These are phyloP conservation scores for Ernsta delagoae DNA, from an alignment of 2,888 invertebrate genomes.

Conservation along the genomic window DNA sequence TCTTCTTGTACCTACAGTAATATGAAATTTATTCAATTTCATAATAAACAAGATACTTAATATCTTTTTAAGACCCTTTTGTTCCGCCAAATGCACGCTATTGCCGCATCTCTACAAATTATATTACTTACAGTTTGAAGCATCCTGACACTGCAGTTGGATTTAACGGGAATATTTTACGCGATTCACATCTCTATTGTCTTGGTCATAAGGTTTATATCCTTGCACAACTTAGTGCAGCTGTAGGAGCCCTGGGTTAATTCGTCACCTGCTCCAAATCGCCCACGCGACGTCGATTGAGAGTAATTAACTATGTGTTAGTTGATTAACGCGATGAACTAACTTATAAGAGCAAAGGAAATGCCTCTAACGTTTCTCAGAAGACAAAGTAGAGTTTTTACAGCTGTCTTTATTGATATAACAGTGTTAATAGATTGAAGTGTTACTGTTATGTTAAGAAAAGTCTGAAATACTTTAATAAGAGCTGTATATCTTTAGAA, in stretches of 20 bases:
- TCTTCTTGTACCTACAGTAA: too few species aligned
- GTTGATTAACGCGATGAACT: constrained; percentile 25
- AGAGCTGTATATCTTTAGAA: too few species aligned
- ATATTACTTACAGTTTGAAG: constrained; percentile 29
- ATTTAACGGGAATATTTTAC: not conserved
- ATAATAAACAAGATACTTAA: constrained; percentile 19
- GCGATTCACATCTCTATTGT: not conserved
- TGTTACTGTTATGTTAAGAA: too few species aligned
- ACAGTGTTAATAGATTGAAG: not conserved
- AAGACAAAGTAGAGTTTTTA: not conserved
- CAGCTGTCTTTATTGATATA: not conserved
- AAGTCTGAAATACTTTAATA: too few species aligned
- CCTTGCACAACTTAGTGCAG: constrained; percentile 4
- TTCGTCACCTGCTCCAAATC: constrained; percentile 40
- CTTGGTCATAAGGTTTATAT: too few species aligned
- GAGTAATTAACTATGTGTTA: constrained; percentile 34
- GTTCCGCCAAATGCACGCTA: constrained; percentile 19
- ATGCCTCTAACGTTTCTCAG: constrained; percentile 3
- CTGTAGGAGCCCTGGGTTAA: constrained; percentile 28
- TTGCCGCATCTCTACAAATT: constrained; percentile 36
- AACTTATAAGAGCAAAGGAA: constrained; percentile 13
- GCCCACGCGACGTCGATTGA: constrained; percentile 34
- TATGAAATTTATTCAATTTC: too few species aligned
- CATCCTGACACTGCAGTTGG: constrained; percentile 21
- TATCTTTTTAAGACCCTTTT: constrained; percentile 25